A percentile compares a stretch with the other conserved stretches of the same genome.
Evolutionary conservation across 1,140 invertebrate genomes (phyloP).

Genomic region (Drosophila auraria): DNA sequence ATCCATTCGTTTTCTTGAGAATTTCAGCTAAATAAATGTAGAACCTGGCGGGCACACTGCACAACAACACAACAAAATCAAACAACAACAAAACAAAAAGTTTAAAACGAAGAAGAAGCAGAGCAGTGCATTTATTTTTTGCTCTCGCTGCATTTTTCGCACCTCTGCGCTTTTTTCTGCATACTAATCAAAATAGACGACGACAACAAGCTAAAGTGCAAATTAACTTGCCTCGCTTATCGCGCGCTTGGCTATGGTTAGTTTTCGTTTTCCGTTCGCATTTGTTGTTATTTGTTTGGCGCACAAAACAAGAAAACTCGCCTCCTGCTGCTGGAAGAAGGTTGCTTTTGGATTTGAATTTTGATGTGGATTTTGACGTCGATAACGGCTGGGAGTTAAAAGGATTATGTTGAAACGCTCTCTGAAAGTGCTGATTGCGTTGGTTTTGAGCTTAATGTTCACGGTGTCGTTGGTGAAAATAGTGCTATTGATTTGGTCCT

Average conservation of each 20-base stretch:
- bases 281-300: conserved; percentile 3
- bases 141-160: conserved; percentile 38
- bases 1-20: background rate
- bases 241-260: conserved; percentile 32
- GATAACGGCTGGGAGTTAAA: conserved; percentile 3
- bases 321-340: conserved; percentile 21
- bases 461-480: conserved; percentile 81
- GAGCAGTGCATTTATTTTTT: conserved; percentile 37
- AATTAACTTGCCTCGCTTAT: conserved; percentile 24
- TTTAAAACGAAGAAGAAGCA: conserved; percentile 15
- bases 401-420: conserved; percentile 78
- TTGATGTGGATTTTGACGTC: conserved; percentile 9
- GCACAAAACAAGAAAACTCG: conserved; percentile 8
- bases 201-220: background rate
- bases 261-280: conserved; percentile 6
- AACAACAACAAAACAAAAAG: background rate
- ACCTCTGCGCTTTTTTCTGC: conserved; percentile 4
- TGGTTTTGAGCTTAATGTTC: conserved; percentile 84
- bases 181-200: conserved; percentile 1
- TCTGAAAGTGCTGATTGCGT: conserved; percentile 73
- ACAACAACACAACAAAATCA: background rate
- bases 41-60: background rate
- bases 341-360: conserved; percentile 9
- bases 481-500: conserved; percentile 80
- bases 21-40: background rate